Conservation (phyloP, 1,140 invertebrate species). For the Ladona fulva region DNA sequence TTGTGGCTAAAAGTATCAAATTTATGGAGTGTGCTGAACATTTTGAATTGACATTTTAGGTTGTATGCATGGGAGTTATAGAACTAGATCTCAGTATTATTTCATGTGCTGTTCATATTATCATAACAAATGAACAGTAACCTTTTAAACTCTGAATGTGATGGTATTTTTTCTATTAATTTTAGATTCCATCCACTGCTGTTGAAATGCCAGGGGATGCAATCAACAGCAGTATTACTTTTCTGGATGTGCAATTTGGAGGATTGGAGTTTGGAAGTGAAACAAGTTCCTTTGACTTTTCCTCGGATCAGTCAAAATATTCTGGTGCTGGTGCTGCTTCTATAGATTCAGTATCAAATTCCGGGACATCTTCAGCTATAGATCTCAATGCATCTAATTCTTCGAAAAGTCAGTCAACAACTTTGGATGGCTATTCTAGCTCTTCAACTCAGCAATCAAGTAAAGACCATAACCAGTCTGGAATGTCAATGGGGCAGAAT, state of each 20-base stretch:
- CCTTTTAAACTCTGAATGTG: no score
- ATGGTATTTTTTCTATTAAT: neutral
- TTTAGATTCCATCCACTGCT: slow-evolving; percentile 78
- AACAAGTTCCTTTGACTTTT: slow-evolving; percentile 31
- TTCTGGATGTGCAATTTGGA: slow-evolving; percentile 89
- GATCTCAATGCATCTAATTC: slow-evolving; percentile 10
- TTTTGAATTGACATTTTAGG: no score
- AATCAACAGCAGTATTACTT: slow-evolving; percentile 55
- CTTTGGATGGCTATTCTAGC: neutral
- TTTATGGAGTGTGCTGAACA: no score
- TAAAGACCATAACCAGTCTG: slow-evolving; percentile 10
- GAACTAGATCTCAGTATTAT: no score
- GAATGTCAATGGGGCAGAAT: slow-evolving; percentile 11
- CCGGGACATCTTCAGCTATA: neutral
- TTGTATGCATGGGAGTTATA: no score
- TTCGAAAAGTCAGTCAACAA: neutral
- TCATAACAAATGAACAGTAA: no score
- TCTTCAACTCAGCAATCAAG: neutral
- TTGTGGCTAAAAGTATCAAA: no score
- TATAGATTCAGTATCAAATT: slow-evolving; percentile 11
- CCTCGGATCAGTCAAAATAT: slow-evolving; percentile 13
- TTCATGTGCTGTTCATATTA: no score
- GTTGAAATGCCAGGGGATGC: slow-evolving; percentile 91
- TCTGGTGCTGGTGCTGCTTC: slow-evolving; percentile 7
- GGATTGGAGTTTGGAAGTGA: slow-evolving; percentile 75